Evolutionary conservation across 2,113 vertebrate genomes (phyloP).

Genomic region (Cathartes aura): DNA sequence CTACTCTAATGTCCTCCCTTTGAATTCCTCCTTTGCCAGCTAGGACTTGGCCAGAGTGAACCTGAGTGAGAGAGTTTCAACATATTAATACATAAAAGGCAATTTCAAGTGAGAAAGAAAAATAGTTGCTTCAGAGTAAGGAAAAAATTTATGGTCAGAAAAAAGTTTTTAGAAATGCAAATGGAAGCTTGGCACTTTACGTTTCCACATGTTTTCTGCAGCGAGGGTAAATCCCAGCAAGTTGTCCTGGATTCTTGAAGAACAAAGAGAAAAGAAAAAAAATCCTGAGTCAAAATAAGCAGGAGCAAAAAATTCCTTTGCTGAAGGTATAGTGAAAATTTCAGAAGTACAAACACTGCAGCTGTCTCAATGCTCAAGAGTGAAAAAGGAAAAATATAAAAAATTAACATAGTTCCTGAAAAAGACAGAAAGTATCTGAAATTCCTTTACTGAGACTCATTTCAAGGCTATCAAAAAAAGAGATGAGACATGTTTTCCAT

Average conservation of each 20-base stretch:
- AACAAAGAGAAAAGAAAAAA: not conserved
- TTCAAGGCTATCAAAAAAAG: not conserved
- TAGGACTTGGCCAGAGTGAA: not conserved
- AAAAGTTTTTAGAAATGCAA: constrained; percentile 27
- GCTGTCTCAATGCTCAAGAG: not conserved
- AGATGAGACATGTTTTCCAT: not conserved
- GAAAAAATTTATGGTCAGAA: not conserved
- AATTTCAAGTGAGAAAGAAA: constrained; percentile 12
- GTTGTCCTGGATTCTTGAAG: not conserved
- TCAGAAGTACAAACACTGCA: not conserved
- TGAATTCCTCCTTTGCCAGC: constrained; percentile 1
- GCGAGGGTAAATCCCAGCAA: not conserved
- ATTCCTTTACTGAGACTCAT: not conserved
- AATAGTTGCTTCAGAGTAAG: not conserved
- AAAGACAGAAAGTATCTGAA: not conserved
- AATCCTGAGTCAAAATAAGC: not conserved
- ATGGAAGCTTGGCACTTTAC: not conserved
- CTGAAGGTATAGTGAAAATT: not conserved
- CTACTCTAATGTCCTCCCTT: not conserved
- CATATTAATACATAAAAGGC: not conserved
- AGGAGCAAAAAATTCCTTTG: not conserved
- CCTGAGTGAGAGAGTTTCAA: not conserved
- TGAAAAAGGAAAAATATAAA: not conserved
- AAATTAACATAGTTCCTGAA: not conserved
- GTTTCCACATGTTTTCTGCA: not conserved